Evolutionary conservation across 2,113 vertebrate genomes (phyloP), one percentile per base, ranked within the genome.

Genomic region (Anarhynchus alexandrinus): DNA sequence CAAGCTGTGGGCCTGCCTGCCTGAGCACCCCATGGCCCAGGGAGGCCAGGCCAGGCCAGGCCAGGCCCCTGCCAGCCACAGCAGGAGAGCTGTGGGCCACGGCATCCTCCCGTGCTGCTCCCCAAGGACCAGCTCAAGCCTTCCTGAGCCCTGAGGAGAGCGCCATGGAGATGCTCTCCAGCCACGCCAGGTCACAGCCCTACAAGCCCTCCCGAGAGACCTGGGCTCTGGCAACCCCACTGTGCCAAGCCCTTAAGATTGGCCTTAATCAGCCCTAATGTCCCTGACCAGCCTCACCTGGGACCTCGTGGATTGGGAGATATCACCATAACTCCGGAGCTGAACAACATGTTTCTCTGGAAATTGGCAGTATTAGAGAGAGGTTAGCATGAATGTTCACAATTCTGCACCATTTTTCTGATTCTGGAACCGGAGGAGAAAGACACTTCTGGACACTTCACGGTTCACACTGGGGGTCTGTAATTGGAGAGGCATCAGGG

Each of bases 111-210:
- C 2, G 3, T 7, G 3, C 7, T 38, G 23, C 19, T 78, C 42
- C 49, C 19, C 1, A 1, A 18, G 19, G 25, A 20, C 2, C 2
- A 49, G 34, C 34, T 45, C 10, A 25, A 23, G 47, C 34, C 29
- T 69, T 77, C 47, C 34, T 13, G 10, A 40, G 19, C 38, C 34
- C 34, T 4, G 5, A 25, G 20, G 4, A 1, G 1, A 71, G 26
- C 2, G 0, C 36, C 49, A 34, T 17, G 42, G 42, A 65, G 42
- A 15, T 49, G 27, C 13, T 51, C 23, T 11, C 51, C 9, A 4
- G 7, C 47, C 7, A 22, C 0, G 0, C 8, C 10, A 17, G 20
- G 11, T 29, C 19, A 29, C 0, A 0, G 15, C 34, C 43, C 43
- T 45, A 45, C 23, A 16, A 55, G 23, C 22, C 32, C 22, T 43